Conservation (phyloP, 2,797 vertebrate genomes). For the Simalia tracyae region DNA sequence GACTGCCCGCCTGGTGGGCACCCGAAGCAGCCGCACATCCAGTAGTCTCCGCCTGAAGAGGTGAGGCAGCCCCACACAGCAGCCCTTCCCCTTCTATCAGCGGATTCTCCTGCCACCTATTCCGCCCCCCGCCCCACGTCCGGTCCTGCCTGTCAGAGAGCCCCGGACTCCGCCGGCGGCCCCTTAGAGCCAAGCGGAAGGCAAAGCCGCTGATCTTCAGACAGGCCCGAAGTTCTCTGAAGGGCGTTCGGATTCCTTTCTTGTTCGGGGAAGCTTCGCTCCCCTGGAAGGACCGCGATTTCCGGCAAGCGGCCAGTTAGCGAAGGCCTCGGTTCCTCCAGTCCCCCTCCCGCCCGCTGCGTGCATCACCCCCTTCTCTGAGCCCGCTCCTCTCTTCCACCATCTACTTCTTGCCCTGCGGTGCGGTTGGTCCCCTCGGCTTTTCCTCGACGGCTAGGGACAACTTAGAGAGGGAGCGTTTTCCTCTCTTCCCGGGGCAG, state of each 20-base stretch:
- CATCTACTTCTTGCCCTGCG: neutral
- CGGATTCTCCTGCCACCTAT: neutral
- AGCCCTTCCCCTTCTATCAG: neutral
- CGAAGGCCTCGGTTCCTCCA: neutral
- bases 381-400: neutral
- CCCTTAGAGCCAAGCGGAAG: neutral
- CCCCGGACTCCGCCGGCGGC: neutral
- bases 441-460: neutral
- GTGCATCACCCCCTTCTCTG: too few relatives aligned
- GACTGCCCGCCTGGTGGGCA: slow-evolving; percentile 41
- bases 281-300: neutral
- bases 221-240: neutral
- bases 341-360: neutral
- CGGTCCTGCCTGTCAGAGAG: neutral
- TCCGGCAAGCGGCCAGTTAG: neutral
- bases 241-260: too few relatives aligned
- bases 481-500: neutral
- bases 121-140: neutral
- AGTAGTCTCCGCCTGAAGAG: slow-evolving; percentile 70
- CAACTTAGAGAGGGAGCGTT: neutral
- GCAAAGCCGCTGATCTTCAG: neutral
- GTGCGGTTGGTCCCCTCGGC: neutral
- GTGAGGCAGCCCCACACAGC: slow-evolving; percentile 45
- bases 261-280: neutral
- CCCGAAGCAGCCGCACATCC: slow-evolving; percentile 17